Evolutionary conservation across 2,888 invertebrate species (phyloP).

Genomic region (Rhogogaster chlorosoma): DNA sequence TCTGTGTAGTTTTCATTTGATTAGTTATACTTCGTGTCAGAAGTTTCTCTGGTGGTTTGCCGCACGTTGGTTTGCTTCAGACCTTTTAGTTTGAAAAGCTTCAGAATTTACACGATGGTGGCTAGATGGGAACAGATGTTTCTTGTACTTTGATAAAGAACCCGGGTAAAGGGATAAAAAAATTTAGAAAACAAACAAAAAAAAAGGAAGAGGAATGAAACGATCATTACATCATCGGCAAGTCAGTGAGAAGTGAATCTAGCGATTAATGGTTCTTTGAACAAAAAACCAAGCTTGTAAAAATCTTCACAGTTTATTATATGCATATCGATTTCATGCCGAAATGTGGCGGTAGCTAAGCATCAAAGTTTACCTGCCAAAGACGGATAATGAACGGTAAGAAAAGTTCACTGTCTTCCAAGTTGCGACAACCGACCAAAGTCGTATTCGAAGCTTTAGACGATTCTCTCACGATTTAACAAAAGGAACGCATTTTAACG

Average conservation of each 20-base stretch:
- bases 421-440: neutral
- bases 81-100: slow-evolving; percentile 24
- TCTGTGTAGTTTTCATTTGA: slow-evolving; percentile 12
- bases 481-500: slow-evolving; percentile 32
- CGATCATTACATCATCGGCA: neutral
- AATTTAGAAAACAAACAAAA: neutral
- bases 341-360: neutral
- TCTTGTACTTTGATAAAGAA: slow-evolving; percentile 6
- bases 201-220: neutral
- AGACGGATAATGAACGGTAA: slow-evolving; percentile 7
- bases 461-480: slow-evolving; percentile 33
- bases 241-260: neutral
- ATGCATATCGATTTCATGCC: neutral
- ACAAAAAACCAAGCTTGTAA: neutral
- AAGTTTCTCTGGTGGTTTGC: slow-evolving; percentile 14
- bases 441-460: slow-evolving; percentile 9
- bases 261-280: neutral
- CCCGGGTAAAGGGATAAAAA: neutral
- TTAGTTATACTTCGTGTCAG: neutral
- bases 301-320: neutral
- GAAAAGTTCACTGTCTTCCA: neutral
- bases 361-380: slow-evolving; percentile 17
- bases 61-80: neutral
- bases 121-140: slow-evolving; percentile 7
- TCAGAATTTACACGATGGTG: neutral